phyloP scores from a whole-genome alignment of 2,888 invertebrate genomes.

The Germaria angustata region DNA sequence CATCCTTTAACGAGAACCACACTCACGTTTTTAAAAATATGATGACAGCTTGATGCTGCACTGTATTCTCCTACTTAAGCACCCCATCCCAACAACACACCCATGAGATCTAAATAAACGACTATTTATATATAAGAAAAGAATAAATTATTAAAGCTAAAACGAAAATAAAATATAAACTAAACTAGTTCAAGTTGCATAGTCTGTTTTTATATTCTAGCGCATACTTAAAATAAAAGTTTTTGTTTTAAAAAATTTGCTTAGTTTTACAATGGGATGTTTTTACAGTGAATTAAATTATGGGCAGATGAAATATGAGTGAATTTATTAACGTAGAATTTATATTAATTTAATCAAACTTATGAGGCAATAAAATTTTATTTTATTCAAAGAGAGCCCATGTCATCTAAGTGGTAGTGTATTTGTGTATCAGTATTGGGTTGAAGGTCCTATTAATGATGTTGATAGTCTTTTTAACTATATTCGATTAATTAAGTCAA shows the following conservation, averaged over 20 bases:
- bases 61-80: not conserved
- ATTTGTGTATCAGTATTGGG: no score
- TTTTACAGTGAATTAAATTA: no score
- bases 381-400: no score
- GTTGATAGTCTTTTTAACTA: no score
- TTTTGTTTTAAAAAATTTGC: not conserved
- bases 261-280: no score
- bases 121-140: conserved; percentile 36
- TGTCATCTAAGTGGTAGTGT: no score
- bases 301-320: no score
- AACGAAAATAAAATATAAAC: conserved; percentile 38
- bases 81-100: not conserved
- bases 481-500: no score
- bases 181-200: conserved; percentile 49
- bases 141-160: not conserved
- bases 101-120: conserved; percentile 7
- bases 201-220: not conserved
- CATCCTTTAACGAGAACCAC: conserved; percentile 28
- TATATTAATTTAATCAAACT: no score
- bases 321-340: no score
- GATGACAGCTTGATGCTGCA: conserved; percentile 12
- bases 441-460: no score
- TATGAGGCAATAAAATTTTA: no score
- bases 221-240: conserved; percentile 14
- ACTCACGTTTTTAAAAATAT: conserved; percentile 36